Evolutionary conservation across 2,888 invertebrate species (phyloP), one percentile per base, ranked within the genome.

Genomic region (Netelia melanura): DNA sequence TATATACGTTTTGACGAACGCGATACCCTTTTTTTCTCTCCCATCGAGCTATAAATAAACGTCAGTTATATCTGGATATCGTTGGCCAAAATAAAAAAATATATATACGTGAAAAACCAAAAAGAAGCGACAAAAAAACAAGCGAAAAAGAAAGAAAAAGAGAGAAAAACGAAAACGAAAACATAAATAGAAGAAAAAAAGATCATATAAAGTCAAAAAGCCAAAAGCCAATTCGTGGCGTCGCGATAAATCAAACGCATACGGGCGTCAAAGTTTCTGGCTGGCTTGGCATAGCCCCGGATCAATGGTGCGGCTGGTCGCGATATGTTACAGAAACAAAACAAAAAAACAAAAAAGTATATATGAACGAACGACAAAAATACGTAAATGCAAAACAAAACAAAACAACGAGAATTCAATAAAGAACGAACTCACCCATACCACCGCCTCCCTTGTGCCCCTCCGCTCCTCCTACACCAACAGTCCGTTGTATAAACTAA

Each of bases 11-110:
- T 67, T 81, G 85, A 82, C 61, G 71, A 75, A 85, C 75, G 71
- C 75, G 79, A 65, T 58, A 25, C 38, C 38, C 70, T 77, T 84
- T 84, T 81, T 81, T 80, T 79, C 21, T 25, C 75, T 61, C 48
- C 79, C 79, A 82, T 85, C 72, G 75, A 71, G 71, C 65, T 76
- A 85, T 85, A 85, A 85, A 85, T 85, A 85, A 82, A 85, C 79
- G 84, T 84, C 84, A 79, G 67, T 72, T 67, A 67, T 82, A 80
- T 83, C 61, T 72, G 56, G 61, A 76, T 72, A 62, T 62, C 62
- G 62, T 11, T 5, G 44, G 23, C 14, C 21, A 44, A 61, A 81
- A 82, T 38, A 80, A 84, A 67, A 38, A 72, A 17, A 17, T 17
- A 77, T 61, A 44, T 21, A 9, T 52, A 43, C 30, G n/a, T 61